These are phyloP conservation scores for Hippocampus abdominalis DNA, from an alignment of 2,113 vertebrate genomes.

Conservation along the genomic window DNA sequence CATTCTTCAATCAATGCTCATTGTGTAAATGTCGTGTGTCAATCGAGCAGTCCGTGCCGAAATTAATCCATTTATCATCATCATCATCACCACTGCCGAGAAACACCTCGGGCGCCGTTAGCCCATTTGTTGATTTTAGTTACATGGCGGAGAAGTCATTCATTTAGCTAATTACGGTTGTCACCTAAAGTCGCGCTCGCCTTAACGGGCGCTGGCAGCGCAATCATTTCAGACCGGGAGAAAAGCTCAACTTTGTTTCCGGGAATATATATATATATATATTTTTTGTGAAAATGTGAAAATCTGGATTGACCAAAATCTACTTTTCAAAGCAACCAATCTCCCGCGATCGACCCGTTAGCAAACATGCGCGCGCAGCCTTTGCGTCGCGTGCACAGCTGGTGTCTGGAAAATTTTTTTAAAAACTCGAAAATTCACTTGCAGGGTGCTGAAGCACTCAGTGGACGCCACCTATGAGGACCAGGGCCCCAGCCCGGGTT, in stretches of 20 bases:
- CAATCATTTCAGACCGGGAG: neutral
- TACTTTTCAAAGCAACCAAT: no score
- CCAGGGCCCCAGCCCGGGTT: slow-evolving; percentile 94
- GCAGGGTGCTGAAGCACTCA: slow-evolving; percentile 95
- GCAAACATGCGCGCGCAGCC: no score
- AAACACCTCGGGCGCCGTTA: slow-evolving; percentile 6
- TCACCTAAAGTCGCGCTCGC: slow-evolving; percentile 14
- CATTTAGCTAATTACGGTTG: neutral
- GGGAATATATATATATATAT: no score
- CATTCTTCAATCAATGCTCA: neutral
- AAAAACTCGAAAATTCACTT: neutral
- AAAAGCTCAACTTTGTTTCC: no score
- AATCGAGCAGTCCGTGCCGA: neutral
- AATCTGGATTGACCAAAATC: no score
- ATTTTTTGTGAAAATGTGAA: no score
- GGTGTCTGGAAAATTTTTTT: slow-evolving; percentile 10
- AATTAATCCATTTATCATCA: no score
- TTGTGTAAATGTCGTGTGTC: neutral
- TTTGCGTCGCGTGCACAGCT: no score
- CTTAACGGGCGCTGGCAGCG: slow-evolving; percentile 19
- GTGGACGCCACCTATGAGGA: slow-evolving; percentile 97
- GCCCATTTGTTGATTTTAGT: slow-evolving; percentile 17
- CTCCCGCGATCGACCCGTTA: no score
- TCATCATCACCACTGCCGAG: neutral
- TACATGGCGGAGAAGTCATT: slow-evolving; percentile 13